A percentile compares a stretch with the other conserved stretches of the same genome.
phyloP scores from a whole-genome alignment of 2,113 vertebrate genomes.

The Hassar affinis region DNA sequence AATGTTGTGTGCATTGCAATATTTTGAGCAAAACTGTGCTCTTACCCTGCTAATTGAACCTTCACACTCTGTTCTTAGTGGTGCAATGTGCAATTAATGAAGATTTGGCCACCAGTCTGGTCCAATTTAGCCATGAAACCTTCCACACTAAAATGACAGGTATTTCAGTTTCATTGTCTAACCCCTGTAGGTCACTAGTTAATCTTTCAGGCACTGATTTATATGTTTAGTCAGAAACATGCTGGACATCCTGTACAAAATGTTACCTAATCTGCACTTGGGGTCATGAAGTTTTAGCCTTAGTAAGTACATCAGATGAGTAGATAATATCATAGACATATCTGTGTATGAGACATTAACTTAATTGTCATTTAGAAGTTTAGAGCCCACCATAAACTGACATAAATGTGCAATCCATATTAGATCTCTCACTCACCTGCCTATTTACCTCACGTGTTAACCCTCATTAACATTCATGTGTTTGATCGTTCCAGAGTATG shows the following conservation, averaged over 20 bases:
- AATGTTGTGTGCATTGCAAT: too few relatives aligned
- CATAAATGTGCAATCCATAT: not conserved
- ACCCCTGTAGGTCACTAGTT: not conserved
- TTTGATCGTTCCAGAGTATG: not conserved
- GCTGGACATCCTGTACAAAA: not conserved
- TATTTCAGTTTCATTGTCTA: too few relatives aligned
- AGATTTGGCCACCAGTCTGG: too few relatives aligned
- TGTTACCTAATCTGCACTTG: not conserved
- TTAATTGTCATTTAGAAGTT: too few relatives aligned
- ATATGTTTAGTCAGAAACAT: not conserved
- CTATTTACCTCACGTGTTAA: not conserved
- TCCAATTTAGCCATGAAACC: too few relatives aligned
- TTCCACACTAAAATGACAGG: too few relatives aligned
- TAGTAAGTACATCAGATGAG: not conserved
- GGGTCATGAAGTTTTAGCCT: not conserved
- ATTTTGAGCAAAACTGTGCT: too few relatives aligned
- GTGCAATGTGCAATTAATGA: too few relatives aligned
- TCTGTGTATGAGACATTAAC: not conserved
- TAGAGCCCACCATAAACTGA: not conserved
- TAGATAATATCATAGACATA: not conserved
- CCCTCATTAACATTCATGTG: not conserved
- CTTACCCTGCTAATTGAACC: too few relatives aligned
- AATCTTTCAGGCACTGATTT: not conserved
- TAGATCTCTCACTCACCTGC: not conserved
- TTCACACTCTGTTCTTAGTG: too few relatives aligned